Percentiles rank a stretch among this genome's conserved stretches.
These are phyloP conservation scores for Lipotes vexillifer DNA, from an alignment of 2,113 vertebrate species.

Conservation along the genomic window DNA sequence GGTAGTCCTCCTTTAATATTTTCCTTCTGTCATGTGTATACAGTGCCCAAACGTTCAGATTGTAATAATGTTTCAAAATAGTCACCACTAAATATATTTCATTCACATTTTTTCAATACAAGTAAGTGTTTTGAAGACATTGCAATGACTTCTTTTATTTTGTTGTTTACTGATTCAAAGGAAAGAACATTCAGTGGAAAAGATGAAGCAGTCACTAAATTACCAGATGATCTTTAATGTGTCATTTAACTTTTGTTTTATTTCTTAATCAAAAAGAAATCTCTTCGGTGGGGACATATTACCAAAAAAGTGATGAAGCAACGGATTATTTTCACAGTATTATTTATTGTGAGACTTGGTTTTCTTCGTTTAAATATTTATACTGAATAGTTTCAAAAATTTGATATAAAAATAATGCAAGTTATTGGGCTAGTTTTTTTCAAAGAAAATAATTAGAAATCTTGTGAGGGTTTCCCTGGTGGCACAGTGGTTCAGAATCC, in stretches of 20 bases:
- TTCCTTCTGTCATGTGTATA: background rate
- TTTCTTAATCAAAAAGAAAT: background rate
- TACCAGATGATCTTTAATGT: background rate
- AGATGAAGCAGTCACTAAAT: background rate
- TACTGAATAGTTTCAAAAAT: background rate
- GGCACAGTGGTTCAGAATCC: too few species aligned
- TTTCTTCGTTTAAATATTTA: background rate
- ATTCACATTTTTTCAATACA: background rate
- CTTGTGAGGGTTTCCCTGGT: background rate
- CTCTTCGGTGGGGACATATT: background rate
- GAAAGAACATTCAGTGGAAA: background rate
- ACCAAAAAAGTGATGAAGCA: background rate
- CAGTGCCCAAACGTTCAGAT: background rate
- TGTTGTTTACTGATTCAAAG: background rate
- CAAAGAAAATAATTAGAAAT: background rate
- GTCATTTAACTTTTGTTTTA: background rate
- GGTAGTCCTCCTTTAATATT: background rate
- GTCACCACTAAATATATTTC: background rate
- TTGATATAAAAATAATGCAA: conserved; percentile 4
- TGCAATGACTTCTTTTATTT: background rate
- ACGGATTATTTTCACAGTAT: background rate
- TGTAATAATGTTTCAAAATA: background rate
- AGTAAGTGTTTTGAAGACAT: background rate
- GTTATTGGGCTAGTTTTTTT: background rate
- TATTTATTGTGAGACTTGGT: background rate